Evolutionary conservation across 2,888 invertebrate genomes (phyloP).

Genomic region (Drosophila anomalipes): DNA sequence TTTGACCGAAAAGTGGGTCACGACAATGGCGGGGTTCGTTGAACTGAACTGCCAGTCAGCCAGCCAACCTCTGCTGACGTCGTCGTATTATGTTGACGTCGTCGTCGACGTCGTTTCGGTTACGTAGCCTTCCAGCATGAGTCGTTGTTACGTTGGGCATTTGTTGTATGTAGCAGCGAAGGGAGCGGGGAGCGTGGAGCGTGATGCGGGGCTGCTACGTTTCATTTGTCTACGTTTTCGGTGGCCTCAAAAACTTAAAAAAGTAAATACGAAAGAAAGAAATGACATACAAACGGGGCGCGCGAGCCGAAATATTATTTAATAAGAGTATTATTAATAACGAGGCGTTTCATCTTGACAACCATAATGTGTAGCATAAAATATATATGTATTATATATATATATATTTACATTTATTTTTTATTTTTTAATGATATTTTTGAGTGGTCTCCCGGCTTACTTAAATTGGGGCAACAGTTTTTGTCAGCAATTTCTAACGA

Average conservation of each 20-base stretch:
- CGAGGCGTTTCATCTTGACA: neutral
- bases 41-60: constrained; percentile 82
- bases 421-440: constrained; percentile 11
- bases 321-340: constrained; percentile 56
- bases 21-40: constrained; percentile 86
- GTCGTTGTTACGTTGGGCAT: constrained; percentile 29
- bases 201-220: constrained; percentile 8
- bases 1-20: constrained; percentile 86
- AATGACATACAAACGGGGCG: constrained; percentile 27
- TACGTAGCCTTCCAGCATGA: constrained; percentile 74
- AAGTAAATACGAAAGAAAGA: constrained; percentile 19
- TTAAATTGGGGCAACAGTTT: constrained; percentile 39
- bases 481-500: constrained; percentile 31
- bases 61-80: constrained; percentile 66
- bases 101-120: constrained; percentile 71
- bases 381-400: neutral
- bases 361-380: neutral
- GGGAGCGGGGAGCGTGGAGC: neutral
- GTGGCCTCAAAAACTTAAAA: constrained; percentile 71
- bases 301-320: constrained; percentile 62
- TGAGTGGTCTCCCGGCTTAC: constrained; percentile 5
- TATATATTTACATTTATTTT: neutral
- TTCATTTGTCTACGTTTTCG: constrained; percentile 47
- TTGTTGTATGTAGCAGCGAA: constrained; percentile 15
- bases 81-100: constrained; percentile 66